Evolutionary conservation across 1,140 invertebrate species (phyloP), one percentile per base, ranked within the genome.

Genomic region (Radopholus similis): DNA sequence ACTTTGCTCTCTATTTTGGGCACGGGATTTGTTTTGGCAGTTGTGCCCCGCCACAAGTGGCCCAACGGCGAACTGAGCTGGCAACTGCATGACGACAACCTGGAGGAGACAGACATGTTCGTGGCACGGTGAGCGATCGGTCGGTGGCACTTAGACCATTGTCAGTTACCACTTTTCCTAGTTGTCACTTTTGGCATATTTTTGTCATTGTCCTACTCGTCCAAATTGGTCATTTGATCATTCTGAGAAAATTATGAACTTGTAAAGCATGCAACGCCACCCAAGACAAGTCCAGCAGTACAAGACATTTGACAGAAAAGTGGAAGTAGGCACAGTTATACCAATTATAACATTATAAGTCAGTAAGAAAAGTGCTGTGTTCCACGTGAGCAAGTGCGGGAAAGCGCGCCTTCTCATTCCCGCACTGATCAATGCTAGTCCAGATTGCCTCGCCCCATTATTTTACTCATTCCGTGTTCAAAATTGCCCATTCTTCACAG

Each of bases 111-210:
- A 13, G 73, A 75, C 51, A 37, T 49, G 34, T 75, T 78, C 55
- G 68, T 77, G 21, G 68, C 77, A 18, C 13, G 73, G 73, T 75
- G 34, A n/a, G n/a, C n/a, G n/a, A n/a, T n/a, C n/a, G n/a, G n/a
- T n/a, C n/a, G n/a, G n/a, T n/a, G n/a, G n/a, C n/a, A n/a, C n/a
- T n/a, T n/a, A n/a, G n/a, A n/a, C n/a, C n/a, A n/a, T n/a, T n/a
- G n/a, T n/a, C n/a, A n/a, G n/a, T n/a, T n/a, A n/a, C n/a, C n/a
- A n/a, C n/a, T n/a, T n/a, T n/a, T n/a, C n/a, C n/a, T n/a, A n/a
- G n/a, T n/a, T n/a, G n/a, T 42, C 23, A 47, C 69, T 35, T 66
- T 23, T 32, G 23, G 38, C 18, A 3, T 64, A 47, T 23, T 13
- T 18, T 15, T n/a, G 1, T 38, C 26, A n/a, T n/a, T 67, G 8